Evolutionary conservation across 1,140 invertebrate species (phyloP).

Genomic region (Papilio aristodemus): DNA sequence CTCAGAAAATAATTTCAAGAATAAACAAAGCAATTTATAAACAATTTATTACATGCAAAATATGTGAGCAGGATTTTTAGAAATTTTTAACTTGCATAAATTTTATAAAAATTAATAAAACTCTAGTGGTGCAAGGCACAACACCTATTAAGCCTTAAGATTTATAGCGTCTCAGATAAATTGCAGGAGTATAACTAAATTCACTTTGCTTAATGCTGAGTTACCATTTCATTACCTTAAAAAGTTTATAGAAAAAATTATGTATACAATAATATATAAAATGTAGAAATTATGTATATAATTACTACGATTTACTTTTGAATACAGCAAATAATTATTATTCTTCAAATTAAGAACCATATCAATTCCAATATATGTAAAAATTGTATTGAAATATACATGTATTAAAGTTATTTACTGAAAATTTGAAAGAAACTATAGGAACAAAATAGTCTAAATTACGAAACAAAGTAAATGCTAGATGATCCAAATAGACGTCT

Average conservation of each 20-base stretch:
- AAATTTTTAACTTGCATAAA: neutral
- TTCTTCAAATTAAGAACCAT: too few species aligned
- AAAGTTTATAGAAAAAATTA: neutral
- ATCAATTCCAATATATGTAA: too few species aligned
- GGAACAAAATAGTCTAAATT: neutral
- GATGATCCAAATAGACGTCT: slow-evolving; percentile 15
- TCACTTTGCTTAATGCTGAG: neutral
- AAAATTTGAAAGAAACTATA: neutral
- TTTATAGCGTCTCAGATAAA: slow-evolving; percentile 26
- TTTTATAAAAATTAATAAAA: slow-evolving; percentile 18
- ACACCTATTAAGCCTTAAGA: slow-evolving; percentile 24
- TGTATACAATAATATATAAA: too few species aligned
- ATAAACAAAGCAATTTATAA: too few species aligned
- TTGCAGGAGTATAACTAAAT: slow-evolving; percentile 27
- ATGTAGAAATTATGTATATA: too few species aligned
- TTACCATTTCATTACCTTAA: slow-evolving; percentile 25
- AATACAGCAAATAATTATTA: too few species aligned
- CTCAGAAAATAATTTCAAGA: too few species aligned
- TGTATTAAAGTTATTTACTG: too few species aligned
- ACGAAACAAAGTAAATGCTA: slow-evolving; percentile 16
- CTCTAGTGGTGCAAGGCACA: neutral
- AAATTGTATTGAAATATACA: too few species aligned
- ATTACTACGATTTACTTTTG: too few species aligned
- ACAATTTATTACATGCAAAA: neutral
- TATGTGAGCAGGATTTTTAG: neutral